Evolutionary conservation across 1,140 invertebrate species (phyloP).

Genomic region (Atopsyche davidsoni): DNA sequence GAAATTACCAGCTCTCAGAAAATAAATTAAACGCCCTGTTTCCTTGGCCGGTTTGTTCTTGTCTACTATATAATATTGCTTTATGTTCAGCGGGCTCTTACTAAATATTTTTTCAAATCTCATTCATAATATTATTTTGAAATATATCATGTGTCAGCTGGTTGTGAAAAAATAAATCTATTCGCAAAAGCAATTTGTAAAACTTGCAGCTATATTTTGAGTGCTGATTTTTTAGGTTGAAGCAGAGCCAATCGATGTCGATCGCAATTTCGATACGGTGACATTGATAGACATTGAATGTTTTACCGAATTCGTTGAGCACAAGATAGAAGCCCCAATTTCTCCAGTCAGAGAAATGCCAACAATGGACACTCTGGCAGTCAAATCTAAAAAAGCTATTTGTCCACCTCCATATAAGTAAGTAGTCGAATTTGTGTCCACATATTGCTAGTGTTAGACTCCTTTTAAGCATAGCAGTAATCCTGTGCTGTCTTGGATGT

Average conservation of each 20-base stretch:
- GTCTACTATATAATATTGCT: too few species aligned
- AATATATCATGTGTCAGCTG: not conserved
- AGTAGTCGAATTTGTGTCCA: too few species aligned
- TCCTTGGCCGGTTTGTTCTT: conserved; percentile 14
- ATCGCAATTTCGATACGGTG: conserved; percentile 50
- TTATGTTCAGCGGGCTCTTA: too few species aligned
- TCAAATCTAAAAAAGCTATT: conserved; percentile 28
- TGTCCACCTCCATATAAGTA: conserved; percentile 37
- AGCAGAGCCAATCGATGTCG: conserved; percentile 60
- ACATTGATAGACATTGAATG: conserved; percentile 62
- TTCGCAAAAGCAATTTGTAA: too few species aligned
- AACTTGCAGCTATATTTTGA: too few species aligned
- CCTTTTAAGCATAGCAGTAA: too few species aligned
- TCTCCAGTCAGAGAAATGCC: too few species aligned
- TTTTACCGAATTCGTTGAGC: conserved; percentile 55
- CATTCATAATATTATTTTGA: conserved; percentile 1
- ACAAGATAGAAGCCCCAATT: conserved; percentile 10
- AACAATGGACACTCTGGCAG: conserved; percentile 10
- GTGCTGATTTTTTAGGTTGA: conserved; percentile 33
- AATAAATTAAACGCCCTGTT: conserved; percentile 13
- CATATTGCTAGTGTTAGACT: too few species aligned
- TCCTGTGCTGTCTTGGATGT: too few species aligned
- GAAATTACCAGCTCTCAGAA: conserved; percentile 4
- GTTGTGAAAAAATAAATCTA: too few species aligned
- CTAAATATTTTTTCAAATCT: not conserved